Evolutionary conservation across 2,888 invertebrate species (phyloP), one percentile per base, ranked within the genome.

Genomic region (Saturnia japonica): DNA sequence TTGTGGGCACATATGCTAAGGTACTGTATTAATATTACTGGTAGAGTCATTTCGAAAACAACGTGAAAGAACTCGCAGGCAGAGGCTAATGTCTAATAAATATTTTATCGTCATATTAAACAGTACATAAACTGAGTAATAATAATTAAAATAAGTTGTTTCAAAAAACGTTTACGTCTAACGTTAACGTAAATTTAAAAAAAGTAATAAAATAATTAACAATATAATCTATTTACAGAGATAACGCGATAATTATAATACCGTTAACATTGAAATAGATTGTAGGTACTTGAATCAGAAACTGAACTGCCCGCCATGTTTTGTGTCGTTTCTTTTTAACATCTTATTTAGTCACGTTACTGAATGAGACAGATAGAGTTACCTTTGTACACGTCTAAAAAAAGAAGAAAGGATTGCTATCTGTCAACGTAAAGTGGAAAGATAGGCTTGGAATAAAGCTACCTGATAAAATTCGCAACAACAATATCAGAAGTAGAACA

Each of bases 181-280:
- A 54, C 54, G 19, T 54, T n/a, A 22, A 54, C 22, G 11, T 22
- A 22, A 51, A 54, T 19, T n/a, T 22, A 22, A n/a, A 22, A 22
- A 54, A 54, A 54, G 54, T 54, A 11, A 54, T 54, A 54, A 54
- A 54, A n/a, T 54, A 54, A 54, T 54, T 54, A 54, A 54, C 54
- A 54, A 54, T 22, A 54, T 22, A 2, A 54, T 54, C n/a, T 54
- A 54, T 22, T 54, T 9, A 22, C 54, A 22, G 22, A 54, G 54
- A 54, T 54, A 54, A 54, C n/a, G 54, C n/a, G 54, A 22, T 54
- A 12, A 22, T 54, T 54, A 54, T 54, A 54, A 54, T 54, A 54
- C 22, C 22, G 54, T 54, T 22, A 22, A 54, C 54, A 54, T 54
- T 22, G 54, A 22, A 54, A 54, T 54, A 54, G n/a, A 54, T 22